Percentiles rank a stretch among this genome's conserved stretches.
Evolutionary conservation across 2,797 vertebrate species (phyloP).

Genomic region (Ispidina lecontei): DNA sequence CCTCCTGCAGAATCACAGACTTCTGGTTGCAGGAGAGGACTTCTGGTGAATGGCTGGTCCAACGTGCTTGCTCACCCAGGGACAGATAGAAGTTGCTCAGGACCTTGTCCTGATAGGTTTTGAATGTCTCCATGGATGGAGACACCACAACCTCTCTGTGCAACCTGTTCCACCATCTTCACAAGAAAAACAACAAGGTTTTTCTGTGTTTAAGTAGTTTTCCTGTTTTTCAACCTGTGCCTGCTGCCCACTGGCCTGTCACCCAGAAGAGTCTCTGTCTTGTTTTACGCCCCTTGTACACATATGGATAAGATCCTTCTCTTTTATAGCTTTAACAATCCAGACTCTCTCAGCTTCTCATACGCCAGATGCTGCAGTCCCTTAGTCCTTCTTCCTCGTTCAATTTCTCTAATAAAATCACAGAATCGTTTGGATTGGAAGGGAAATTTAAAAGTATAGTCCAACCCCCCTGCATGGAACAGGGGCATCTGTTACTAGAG

Average conservation of each 20-base stretch:
- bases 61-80: background rate
- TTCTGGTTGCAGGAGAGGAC: too few species aligned
- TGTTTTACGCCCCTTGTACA: rapidly evolving
- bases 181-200: rapidly evolving
- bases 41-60: rapidly evolving
- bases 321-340: rapidly evolving
- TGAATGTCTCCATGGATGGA: background rate
- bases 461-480: background rate
- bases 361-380: background rate
- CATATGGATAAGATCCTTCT: background rate
- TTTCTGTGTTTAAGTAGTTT: background rate
- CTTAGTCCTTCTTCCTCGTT: background rate
- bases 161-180: background rate
- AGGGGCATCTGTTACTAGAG: background rate
- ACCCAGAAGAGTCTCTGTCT: background rate
- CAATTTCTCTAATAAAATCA: background rate
- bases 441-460: background rate
- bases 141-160: too few species aligned
- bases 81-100: background rate
- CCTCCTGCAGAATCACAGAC: rapidly evolving
- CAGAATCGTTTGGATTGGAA: background rate
- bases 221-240: background rate
- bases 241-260: background rate
- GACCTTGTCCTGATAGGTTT: background rate
- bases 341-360: background rate